Conservation (phyloP, 92 coral and sea anemone genomes). For the Muricea muricata region DNA sequence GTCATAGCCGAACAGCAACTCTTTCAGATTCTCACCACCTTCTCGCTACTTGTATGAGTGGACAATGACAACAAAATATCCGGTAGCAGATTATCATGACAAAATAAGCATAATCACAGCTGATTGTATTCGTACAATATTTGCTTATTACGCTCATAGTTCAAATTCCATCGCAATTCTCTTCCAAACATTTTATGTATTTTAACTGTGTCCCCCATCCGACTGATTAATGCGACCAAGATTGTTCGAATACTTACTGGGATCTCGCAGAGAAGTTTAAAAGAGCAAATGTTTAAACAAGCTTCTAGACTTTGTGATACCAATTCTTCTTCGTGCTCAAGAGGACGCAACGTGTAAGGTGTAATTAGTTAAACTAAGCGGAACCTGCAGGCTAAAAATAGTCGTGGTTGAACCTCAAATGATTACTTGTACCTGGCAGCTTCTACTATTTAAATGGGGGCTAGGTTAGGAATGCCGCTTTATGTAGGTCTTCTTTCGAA, state of each 20-base stretch:
- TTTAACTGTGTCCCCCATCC: constrained; percentile 40
- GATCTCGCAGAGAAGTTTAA: constrained; percentile 21
- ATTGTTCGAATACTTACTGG: constrained; percentile 28
- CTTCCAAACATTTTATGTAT: constrained; percentile 43
- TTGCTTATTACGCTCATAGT: constrained; percentile 50
- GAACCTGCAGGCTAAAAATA: constrained; percentile 44
- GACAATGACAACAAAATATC: constrained; percentile 50
- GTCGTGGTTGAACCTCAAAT: constrained; percentile 11
- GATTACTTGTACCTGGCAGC: constrained; percentile 16
- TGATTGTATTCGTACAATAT: constrained; percentile 52
- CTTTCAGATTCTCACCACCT: constrained; percentile 38
- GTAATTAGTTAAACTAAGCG: constrained; percentile 44
- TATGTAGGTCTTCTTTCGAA: constrained; percentile 26
- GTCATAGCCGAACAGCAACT: constrained; percentile 6
- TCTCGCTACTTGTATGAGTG: constrained; percentile 21
- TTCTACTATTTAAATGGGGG: constrained; percentile 29
- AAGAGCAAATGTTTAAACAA: neutral
- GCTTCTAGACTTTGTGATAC: neutral
- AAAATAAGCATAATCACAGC: constrained; percentile 50
- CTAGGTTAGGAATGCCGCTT: constrained; percentile 25
- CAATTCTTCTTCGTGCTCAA: constrained; percentile 14
- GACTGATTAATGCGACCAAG: constrained; percentile 32
- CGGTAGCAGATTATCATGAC: constrained; percentile 56
- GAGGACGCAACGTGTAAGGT: constrained; percentile 25
- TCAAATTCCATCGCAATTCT: constrained; percentile 43